Evolutionary conservation across 2,113 vertebrate genomes (phyloP).

Genomic region (Anser brachyrhynchus): DNA sequence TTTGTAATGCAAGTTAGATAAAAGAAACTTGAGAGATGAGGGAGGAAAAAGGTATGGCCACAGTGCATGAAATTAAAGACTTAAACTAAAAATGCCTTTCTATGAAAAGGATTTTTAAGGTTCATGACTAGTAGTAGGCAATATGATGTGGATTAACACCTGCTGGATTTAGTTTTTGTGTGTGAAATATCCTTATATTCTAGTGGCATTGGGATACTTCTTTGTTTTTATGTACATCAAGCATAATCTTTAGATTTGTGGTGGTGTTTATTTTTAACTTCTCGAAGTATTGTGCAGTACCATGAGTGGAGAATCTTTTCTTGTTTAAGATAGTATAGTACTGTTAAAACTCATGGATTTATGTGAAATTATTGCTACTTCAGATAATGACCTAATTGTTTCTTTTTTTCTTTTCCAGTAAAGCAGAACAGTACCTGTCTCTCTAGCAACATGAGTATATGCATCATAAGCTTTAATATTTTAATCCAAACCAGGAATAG

Average conservation of each 20-base stretch:
- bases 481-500: not conserved
- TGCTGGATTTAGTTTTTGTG: not conserved
- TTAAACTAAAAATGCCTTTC: not conserved
- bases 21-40: not conserved
- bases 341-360: not conserved
- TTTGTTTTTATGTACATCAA: not conserved
- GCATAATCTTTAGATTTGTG: accelerated
- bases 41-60: not conserved
- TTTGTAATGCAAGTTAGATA: not conserved
- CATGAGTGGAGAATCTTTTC: not conserved
- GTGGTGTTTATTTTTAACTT: not conserved
- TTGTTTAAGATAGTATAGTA: not conserved
- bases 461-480: not conserved
- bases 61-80: not conserved
- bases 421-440: not conserved
- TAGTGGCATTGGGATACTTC: not conserved
- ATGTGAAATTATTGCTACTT: not conserved
- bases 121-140: not conserved
- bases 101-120: not conserved
- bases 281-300: not conserved
- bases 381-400: not conserved
- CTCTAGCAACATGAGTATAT: not conserved
- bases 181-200: not conserved
- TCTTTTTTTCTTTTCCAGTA: not conserved
- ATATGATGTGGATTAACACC: not conserved